Evolutionary conservation across 2,888 invertebrate genomes (phyloP).

Genomic region (Drosophila emarginata): DNA sequence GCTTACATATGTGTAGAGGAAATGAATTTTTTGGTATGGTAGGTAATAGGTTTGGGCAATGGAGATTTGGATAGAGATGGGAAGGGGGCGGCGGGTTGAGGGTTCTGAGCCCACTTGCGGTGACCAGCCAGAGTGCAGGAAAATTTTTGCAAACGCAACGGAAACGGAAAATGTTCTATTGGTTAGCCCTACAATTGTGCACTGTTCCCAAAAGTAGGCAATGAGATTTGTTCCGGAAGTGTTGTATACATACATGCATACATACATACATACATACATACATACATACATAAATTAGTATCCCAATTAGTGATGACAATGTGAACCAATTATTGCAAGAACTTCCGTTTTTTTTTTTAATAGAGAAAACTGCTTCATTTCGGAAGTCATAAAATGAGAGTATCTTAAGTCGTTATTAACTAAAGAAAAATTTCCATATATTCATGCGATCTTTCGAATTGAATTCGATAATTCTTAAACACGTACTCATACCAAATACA

Average conservation of each 20-base stretch:
- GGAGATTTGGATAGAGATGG: not conserved
- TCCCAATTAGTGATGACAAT: slow-evolving; percentile 1
- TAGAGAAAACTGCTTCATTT: too few species aligned
- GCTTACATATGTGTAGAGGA: slow-evolving; percentile 21
- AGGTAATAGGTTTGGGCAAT: not conserved
- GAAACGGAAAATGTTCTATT: slow-evolving; percentile 74
- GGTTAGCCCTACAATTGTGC: slow-evolving; percentile 59
- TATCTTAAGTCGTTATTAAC: too few species aligned
- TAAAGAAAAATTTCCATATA: too few species aligned
- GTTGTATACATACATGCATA: not conserved
- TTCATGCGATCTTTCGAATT: too few species aligned
- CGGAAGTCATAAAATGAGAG: too few species aligned
- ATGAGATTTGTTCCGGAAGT: slow-evolving; percentile 11
- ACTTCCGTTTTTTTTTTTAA: too few species aligned
- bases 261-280: not conserved
- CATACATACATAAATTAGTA: too few species aligned
- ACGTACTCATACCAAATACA: slow-evolving; percentile 10
- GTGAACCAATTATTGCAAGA: not conserved
- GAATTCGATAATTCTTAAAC: too few species aligned
- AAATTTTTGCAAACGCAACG: slow-evolving; percentile 66
- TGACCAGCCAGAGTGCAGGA: slow-evolving; percentile 34
- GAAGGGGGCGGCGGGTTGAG: not conserved
- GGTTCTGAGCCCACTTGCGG: slow-evolving; percentile 45
- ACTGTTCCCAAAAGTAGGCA: slow-evolving; percentile 34
- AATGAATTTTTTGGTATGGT: slow-evolving; percentile 41